Evolutionary conservation across 2,113 vertebrate genomes (phyloP).

Genomic region (Scomber japonicus): DNA sequence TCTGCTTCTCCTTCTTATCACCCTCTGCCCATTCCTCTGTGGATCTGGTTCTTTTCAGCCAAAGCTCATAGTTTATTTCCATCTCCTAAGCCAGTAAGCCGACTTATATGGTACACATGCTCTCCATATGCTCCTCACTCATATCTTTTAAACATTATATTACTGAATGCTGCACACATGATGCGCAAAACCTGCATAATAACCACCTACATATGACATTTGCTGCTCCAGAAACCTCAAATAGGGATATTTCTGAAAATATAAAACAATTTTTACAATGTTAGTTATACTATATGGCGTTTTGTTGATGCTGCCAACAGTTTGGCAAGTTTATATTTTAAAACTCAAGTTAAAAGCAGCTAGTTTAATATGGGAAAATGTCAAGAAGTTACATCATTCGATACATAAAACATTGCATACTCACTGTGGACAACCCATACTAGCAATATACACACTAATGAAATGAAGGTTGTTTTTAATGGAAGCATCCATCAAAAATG

Average conservation of each 20-base stretch:
- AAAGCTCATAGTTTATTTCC: slow-evolving; percentile 50
- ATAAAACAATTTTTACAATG: neutral
- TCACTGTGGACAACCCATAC: neutral
- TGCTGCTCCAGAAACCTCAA: neutral
- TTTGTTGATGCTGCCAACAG: neutral
- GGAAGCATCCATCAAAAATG: neutral
- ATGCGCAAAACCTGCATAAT: slow-evolving; percentile 17
- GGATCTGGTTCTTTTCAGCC: slow-evolving; percentile 49
- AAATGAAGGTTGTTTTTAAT: neutral
- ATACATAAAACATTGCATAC: neutral
- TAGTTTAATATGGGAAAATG: neutral
- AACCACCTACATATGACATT: slow-evolving; percentile 20
- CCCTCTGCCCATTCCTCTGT: slow-evolving; percentile 48
- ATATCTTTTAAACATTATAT: slow-evolving; percentile 22
- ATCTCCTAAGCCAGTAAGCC: slow-evolving; percentile 46
- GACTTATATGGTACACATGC: slow-evolving; percentile 47
- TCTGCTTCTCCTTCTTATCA: slow-evolving; percentile 39
- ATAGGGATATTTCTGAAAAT: neutral
- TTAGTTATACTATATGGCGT: neutral
- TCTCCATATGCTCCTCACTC: slow-evolving; percentile 39
- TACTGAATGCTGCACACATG: slow-evolving; percentile 28
- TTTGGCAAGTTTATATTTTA: neutral
- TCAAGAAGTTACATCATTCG: neutral
- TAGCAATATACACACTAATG: neutral
- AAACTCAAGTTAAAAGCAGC: neutral